Conservation (phyloP, 2,888 invertebrate species). For the Orgyia antiqua region DNA sequence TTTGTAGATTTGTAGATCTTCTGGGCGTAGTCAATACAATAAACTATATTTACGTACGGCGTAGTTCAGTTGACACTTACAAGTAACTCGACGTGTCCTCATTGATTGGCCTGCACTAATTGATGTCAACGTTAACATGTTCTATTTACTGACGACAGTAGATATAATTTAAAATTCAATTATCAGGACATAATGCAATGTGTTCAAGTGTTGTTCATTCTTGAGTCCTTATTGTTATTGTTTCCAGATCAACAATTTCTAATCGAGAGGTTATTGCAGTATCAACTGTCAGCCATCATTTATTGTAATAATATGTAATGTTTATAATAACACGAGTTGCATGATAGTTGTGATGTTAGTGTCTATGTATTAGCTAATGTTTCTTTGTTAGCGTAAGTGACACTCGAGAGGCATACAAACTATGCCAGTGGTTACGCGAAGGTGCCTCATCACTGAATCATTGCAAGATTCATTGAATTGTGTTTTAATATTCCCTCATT, state of each 20-base stretch:
- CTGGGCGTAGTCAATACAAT: no score
- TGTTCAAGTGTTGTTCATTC: no score
- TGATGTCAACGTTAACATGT: conserved; percentile 28
- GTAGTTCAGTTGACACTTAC: no score
- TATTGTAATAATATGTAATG: no score
- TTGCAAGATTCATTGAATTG: conserved; percentile 29
- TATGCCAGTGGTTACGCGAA: conserved; percentile 38
- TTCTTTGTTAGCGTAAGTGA: conserved; percentile 36
- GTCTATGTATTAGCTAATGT: conserved; percentile 23
- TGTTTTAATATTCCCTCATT: conserved; percentile 18
- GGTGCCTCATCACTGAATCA: conserved; percentile 33
- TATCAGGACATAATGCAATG: no score
- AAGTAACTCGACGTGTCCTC: conserved; percentile 6
- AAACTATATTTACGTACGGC: conserved; percentile 8
- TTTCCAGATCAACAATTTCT: no score
- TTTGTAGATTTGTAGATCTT: no score
- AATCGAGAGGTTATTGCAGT: no score
- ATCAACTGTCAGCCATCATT: no score
- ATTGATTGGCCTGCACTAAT: conserved; percentile 26
- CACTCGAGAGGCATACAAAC: conserved; percentile 44
- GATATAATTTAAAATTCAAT: no score
- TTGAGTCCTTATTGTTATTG: no score
- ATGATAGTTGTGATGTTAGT: neutral
- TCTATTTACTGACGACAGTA: no score
- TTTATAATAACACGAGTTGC: neutral